A percentile compares a stretch with the other conserved stretches of the same genome.
These are phyloP conservation scores for Cerastis leucographa DNA, from an alignment of 2,888 invertebrate species.

Conservation along the genomic window DNA sequence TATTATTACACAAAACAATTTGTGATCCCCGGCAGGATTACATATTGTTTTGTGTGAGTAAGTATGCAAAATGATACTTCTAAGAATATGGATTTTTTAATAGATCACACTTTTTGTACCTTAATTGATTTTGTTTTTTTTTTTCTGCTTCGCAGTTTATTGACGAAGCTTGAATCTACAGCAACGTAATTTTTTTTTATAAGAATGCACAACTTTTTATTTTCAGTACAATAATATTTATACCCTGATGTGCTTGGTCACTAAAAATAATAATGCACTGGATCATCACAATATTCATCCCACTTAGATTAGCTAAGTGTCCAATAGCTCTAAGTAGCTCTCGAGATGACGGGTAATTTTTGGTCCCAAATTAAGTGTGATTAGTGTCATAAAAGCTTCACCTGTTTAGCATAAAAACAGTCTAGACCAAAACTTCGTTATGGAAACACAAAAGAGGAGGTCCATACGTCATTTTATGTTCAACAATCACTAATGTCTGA, in stretches of 20 bases:
- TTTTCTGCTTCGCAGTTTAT: neutral
- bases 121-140: neutral
- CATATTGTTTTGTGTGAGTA: slow-evolving; percentile 23
- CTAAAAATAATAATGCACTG: neutral
- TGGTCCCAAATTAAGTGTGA: slow-evolving; percentile 45
- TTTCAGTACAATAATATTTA: neutral
- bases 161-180: slow-evolving; percentile 7
- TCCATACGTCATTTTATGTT: slow-evolving; percentile 55
- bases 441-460: slow-evolving; percentile 67
- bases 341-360: neutral
- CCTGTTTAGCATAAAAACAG: slow-evolving; percentile 62
- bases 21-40: slow-evolving; percentile 14
- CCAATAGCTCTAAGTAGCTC: slow-evolving; percentile 21
- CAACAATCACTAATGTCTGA: slow-evolving; percentile 47
- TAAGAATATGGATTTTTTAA: neutral
- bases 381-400: slow-evolving; percentile 45
- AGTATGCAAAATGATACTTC: slow-evolving; percentile 9
- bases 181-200: slow-evolving; percentile 5
- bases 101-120: neutral
- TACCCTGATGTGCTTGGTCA: too few relatives aligned
- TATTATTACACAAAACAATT: too few relatives aligned
- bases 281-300: neutral
- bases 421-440: slow-evolving; percentile 67
- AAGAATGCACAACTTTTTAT: neutral
- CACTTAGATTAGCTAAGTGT: slow-evolving; percentile 1